Conservation (phyloP, 2,888 invertebrate genomes). For the Protodeltote pygarga region DNA sequence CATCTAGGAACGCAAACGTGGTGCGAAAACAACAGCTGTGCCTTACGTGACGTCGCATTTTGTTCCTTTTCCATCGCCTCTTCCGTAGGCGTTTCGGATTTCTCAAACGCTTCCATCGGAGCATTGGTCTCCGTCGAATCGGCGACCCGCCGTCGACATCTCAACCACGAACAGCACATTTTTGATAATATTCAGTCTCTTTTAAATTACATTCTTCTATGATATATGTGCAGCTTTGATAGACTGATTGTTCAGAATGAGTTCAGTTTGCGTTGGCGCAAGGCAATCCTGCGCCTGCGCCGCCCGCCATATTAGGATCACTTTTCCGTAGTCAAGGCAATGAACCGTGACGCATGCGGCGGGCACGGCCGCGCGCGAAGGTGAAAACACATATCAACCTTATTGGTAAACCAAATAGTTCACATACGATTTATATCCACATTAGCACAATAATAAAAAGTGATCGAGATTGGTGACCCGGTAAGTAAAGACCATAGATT, state of each 20-base stretch:
- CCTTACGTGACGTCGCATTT: slow-evolving; percentile 75
- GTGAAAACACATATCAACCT: slow-evolving; percentile 50
- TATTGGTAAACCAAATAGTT: slow-evolving; percentile 40
- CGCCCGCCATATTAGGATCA: slow-evolving; percentile 81
- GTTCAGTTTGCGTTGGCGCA: slow-evolving; percentile 76
- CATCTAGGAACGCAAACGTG: slow-evolving; percentile 48
- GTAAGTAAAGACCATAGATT: slow-evolving; percentile 7
- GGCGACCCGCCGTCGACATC: slow-evolving; percentile 77
- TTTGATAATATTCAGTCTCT: slow-evolving; percentile 54
- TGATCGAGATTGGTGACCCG: slow-evolving; percentile 16
- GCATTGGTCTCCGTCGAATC: slow-evolving; percentile 67
- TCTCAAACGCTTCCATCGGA: slow-evolving; percentile 71
- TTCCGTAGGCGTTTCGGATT: slow-evolving; percentile 53
- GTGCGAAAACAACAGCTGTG: slow-evolving; percentile 55
- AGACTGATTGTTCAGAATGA: slow-evolving; percentile 74
- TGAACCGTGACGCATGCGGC: slow-evolving; percentile 80
- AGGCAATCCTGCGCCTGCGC: slow-evolving; percentile 75
- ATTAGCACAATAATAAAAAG: slow-evolving; percentile 27
- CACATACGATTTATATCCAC: slow-evolving; percentile 31
- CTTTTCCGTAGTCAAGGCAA: slow-evolving; percentile 83
- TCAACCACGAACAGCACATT: slow-evolving; percentile 84
- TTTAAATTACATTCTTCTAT: slow-evolving; percentile 47
- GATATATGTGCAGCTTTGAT: slow-evolving; percentile 63
- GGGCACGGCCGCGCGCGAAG: slow-evolving; percentile 46
- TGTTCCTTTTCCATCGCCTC: slow-evolving; percentile 57